Conservation (phyloP, 1,140 invertebrate genomes). For the Sinonovacula constricta region DNA sequence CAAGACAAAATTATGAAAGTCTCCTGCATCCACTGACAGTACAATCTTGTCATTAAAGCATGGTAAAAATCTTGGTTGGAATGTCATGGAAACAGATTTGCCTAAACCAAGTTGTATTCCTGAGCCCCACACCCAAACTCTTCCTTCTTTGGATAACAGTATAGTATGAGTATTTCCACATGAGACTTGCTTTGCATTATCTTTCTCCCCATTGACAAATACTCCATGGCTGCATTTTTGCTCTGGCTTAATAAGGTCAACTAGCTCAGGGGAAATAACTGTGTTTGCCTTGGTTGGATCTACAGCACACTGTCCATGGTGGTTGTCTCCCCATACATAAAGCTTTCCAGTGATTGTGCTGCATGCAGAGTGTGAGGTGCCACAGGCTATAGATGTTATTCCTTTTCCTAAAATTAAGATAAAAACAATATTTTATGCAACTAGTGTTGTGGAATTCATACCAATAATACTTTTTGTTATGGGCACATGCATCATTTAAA, state of each 20-base stretch:
- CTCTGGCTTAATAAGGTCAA: conserved; percentile 53
- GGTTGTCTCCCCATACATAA: conserved; percentile 75
- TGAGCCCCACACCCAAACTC: conserved; percentile 86
- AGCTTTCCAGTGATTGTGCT: conserved; percentile 66
- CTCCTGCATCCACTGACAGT: conserved; percentile 83
- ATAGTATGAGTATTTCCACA: conserved; percentile 91
- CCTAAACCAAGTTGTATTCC: conserved; percentile 86
- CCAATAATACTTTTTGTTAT: too few species aligned
- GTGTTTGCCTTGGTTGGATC: conserved; percentile 44
- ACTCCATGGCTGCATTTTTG: conserved; percentile 67
- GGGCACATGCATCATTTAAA: too few species aligned
- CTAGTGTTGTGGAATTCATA: too few species aligned
- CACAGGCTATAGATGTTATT: conserved; percentile 69
- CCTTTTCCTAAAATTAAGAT: conserved; percentile 64
- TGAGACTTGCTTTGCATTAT: conserved; percentile 80
- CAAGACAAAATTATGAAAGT: conserved; percentile 84
- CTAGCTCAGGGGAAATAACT: conserved; percentile 60
- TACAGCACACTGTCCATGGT: conserved; percentile 71
- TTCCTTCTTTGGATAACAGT: conserved; percentile 90
- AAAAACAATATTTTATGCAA: conserved; percentile 2
- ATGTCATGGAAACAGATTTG: conserved; percentile 34
- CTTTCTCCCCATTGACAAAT: conserved; percentile 9
- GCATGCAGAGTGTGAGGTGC: conserved; percentile 71
- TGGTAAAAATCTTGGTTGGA: conserved; percentile 82
- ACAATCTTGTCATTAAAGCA: conserved; percentile 85